Conservation (phyloP, 1,140 invertebrate species). For the Pseudomyrmex flavicornis region DNA sequence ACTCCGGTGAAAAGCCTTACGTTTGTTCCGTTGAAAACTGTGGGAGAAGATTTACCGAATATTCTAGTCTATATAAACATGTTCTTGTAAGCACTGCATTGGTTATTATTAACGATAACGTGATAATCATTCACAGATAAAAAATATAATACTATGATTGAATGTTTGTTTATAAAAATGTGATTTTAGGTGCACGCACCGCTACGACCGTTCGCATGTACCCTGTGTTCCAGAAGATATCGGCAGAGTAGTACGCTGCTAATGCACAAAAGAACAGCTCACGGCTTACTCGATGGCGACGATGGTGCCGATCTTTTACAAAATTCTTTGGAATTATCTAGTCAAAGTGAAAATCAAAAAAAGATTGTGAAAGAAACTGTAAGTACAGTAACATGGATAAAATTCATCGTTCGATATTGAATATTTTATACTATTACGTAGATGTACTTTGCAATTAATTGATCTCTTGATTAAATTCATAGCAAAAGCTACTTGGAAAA, state of each 20-base stretch:
- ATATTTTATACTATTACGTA: background rate
- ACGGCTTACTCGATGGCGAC: slow-evolving; percentile 76
- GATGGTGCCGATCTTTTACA: slow-evolving; percentile 75
- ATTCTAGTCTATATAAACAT: slow-evolving; percentile 91
- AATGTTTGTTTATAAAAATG: background rate
- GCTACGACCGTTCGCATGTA: slow-evolving; percentile 87
- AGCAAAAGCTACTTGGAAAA: slow-evolving; percentile 62
- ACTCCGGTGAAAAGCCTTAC: slow-evolving; percentile 87
- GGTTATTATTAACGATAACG: background rate
- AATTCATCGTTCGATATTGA: background rate
- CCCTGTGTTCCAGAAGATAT: slow-evolving; percentile 87
- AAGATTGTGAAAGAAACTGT: slow-evolving; percentile 61
- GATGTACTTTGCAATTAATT: slow-evolving; percentile 13
- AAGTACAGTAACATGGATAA: slow-evolving; percentile 31
- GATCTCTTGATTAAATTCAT: slow-evolving; percentile 22
- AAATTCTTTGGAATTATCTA: slow-evolving; percentile 68
- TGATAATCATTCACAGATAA: background rate
- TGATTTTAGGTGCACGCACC: slow-evolving; percentile 86
- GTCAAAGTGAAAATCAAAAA: slow-evolving; percentile 62
- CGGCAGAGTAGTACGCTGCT: slow-evolving; percentile 88
- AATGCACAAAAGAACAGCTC: slow-evolving; percentile 86
- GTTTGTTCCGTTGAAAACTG: slow-evolving; percentile 88
- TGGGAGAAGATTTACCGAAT: slow-evolving; percentile 90
- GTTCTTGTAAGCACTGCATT: slow-evolving; percentile 85
- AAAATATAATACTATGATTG: background rate